These are phyloP conservation scores for Miltochrista miniata DNA, from an alignment of 2,888 invertebrate genomes.

Conservation along the genomic window DNA sequence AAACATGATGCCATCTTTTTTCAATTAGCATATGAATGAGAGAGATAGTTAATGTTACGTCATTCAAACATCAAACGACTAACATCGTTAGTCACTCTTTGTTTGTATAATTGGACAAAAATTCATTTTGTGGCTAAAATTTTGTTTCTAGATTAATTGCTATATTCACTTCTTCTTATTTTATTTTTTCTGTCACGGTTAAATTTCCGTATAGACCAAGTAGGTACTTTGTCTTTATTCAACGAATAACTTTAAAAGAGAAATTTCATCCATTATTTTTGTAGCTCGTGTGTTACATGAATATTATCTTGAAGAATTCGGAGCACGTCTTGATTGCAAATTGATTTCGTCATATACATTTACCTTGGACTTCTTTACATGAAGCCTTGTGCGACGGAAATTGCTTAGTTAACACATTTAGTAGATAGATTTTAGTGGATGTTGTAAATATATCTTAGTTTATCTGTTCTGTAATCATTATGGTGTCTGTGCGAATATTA, in stretches of 20 bases:
- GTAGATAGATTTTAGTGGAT: constrained; percentile 6
- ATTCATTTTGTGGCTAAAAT: no score
- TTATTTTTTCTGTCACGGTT: no score
- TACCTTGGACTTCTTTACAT: constrained; percentile 1
- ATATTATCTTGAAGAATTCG: neutral
- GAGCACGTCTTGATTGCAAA: constrained; percentile 1
- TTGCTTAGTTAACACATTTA: constrained; percentile 7
- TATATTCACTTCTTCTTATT: no score
- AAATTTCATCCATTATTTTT: no score
- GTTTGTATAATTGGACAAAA: neutral
- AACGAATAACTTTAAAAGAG: no score
- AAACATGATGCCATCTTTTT: constrained; percentile 2
- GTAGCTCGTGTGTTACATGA: no score
- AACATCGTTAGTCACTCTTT: neutral
- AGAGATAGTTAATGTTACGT: neutral
- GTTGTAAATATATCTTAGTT: constrained; percentile 2
- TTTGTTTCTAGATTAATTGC: no score
- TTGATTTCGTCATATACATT: constrained; percentile 4
- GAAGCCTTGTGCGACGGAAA: constrained; percentile 8
- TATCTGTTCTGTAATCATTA: neutral
- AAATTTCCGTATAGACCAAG: no score
- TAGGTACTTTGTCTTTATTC: no score
- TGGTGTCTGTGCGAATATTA: no score
- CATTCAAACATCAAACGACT: no score
- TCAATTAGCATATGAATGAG: neutral